Evolutionary conservation across 92 coral and sea anemone genomes (phyloP), one percentile per base, ranked within the genome.

Genomic region (Epizoanthus fatuus): DNA sequence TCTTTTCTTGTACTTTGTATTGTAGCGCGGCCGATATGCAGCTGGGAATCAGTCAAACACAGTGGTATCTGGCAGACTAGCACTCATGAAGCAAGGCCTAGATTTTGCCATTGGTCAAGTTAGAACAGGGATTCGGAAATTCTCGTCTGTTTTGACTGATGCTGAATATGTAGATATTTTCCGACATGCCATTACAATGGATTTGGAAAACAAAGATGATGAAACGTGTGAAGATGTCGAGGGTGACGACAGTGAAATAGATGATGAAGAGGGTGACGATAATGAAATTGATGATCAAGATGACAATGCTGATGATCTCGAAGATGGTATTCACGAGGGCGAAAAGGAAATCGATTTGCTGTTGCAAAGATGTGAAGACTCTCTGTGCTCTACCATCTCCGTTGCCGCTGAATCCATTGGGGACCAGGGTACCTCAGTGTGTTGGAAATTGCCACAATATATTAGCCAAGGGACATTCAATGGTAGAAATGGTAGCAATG

Each of bases 401-500:
- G 65, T 44, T 76, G 69, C 40, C 25, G 15, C 38, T n/a, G 10
- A 53, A 7, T 55, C 51, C 44, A 44, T 32, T 11, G 82, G 15
- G 12, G 42, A 29, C 32, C 32, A 29, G 32, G 32, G 58, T 65
- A 65, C 17, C 17, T 59, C 19, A 4, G n/a, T n/a, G n/a, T 38
- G 49, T 42, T 81, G 86, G 86, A 64, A 81, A 39, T 45, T 83
- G 15, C 87, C 87, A n/a, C 64, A 51, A 42, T 25, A 57, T 14
- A 17, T 69, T 54, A 83, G 68, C 68, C 87, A 83, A 69, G 68
- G 68, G 63, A 83, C 68, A 45, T 22, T 83, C 54, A 67, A 4
- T 83, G 80, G 80, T 1, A 42, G 80, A 14, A 83, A 83, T 55
- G 87, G 87, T 4, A 83, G 87, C 69, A 69, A 56, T 69, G 87